Base-by-base conservation (phyloP, 2,888 invertebrate genomes). In the Agrotis puta region DNA sequence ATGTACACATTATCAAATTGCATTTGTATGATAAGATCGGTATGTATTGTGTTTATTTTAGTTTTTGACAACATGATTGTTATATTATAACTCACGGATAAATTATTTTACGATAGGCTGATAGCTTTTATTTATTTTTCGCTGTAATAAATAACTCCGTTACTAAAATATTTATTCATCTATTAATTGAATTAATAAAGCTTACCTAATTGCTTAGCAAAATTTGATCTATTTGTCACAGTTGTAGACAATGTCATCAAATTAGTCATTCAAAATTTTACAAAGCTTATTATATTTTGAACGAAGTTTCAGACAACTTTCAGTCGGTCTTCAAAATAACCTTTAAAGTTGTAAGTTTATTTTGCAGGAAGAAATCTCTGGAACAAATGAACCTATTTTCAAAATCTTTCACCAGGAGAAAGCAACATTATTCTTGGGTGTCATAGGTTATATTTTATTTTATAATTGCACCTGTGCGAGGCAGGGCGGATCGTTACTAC, bases 231-330 rank as follows among this genome's bases (percentile, higher is more conserved):
- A 33, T n/a, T 56, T 56, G n/a, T 27, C 13, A 0, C 5, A 11
- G 11, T 27, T 53, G 5, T 27, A n/a, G n/a, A 4, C 27, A n/a
- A n/a, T n/a, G n/a, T 56, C 1, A 33, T 56, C 0, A 39, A 39
- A 39, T 56, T 4, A 27, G 53, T 24, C 4, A 3, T 27, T 18
- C 18, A 18, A 18, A 27, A 51, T 1, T 74, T 70, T 24, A 0
- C 16, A 51, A 9, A 1, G 24, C 33, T 51, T 24, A 47, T 53
- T 74, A 24, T n/a, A 33, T 13, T 64, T 48, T n/a, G 54, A 20
- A 56, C 1, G 7, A 75, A 66, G 27, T 53, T 75, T 9, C 9
- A 64, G 13, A 14, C 6, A 50, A 51, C 33, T 57, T 47, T 39
- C 39, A 47, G 47, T 68, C 43, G 2, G 54, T 33, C 11, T 74